Evolutionary conservation across 2,888 invertebrate genomes (phyloP).

Genomic region (Acanthosepion esculentum): DNA sequence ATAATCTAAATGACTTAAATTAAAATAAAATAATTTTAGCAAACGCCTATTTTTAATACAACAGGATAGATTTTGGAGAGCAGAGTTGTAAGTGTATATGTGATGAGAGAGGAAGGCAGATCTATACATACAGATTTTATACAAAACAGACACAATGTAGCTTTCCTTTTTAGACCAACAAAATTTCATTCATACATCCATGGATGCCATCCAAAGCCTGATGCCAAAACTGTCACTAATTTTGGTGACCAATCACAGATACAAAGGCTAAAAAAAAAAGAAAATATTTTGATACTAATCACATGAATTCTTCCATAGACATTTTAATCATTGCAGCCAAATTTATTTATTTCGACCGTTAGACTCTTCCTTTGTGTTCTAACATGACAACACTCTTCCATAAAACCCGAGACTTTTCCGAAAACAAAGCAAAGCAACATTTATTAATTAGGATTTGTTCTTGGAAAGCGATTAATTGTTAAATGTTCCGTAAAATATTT

Average conservation of each 20-base stretch:
- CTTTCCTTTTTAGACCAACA: neutral
- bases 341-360: neutral
- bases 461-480: neutral
- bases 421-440: neutral
- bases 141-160: neutral
- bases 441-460: neutral
- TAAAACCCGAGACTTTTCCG: too few species aligned
- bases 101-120: neutral
- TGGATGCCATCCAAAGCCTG: neutral
- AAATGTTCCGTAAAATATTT: neutral
- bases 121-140: neutral
- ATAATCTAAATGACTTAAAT: too few species aligned
- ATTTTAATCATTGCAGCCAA: neutral
- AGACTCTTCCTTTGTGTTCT: neutral
- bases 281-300: neutral
- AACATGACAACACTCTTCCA: too few species aligned
- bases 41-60: too few species aligned
- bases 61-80: too few species aligned
- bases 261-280: neutral
- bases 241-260: constrained; percentile 33
- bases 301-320: neutral
- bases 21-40: too few species aligned
- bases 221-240: constrained; percentile 5
- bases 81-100: neutral
- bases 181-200: neutral